Conservation (phyloP, 2,797 vertebrate genomes). For the Sebastes hopkinsi region DNA sequence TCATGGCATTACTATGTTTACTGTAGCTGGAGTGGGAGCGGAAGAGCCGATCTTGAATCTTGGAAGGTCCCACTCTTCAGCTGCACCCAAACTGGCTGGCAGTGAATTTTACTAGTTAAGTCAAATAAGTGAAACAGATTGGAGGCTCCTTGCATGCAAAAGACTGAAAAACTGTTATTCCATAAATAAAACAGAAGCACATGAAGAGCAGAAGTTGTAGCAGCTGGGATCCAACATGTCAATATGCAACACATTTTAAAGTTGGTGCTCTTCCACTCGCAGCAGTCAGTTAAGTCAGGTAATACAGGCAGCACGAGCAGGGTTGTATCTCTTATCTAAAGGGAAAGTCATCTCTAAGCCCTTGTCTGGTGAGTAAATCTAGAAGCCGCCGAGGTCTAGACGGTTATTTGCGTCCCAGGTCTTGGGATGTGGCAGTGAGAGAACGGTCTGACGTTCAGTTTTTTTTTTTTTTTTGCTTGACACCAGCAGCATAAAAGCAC, state of each 20-base stretch:
- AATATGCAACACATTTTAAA: constrained; percentile 32
- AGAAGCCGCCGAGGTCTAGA: constrained; percentile 38
- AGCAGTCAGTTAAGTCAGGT: constrained; percentile 6
- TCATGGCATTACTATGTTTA: constrained; percentile 59
- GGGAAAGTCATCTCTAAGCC: constrained; percentile 26
- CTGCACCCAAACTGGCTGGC: constrained; percentile 16
- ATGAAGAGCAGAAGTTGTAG: not conserved
- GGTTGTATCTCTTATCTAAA: constrained; percentile 50
- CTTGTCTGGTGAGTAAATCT: constrained; percentile 58
- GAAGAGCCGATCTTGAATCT: constrained; percentile 18
- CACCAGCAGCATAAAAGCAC: not conserved
- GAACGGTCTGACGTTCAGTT: constrained; percentile 30
- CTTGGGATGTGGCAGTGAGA: constrained; percentile 29
- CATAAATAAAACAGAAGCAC: constrained; percentile 5
- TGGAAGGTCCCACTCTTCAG: constrained; percentile 16
- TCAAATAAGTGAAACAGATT: constrained; percentile 7
- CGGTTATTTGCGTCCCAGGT: constrained; percentile 35
- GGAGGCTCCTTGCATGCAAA: not conserved
- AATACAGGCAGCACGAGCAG: constrained; percentile 27
- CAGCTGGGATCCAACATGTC: constrained; percentile 2
- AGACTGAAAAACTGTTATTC: not conserved
- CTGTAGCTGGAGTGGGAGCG: constrained; percentile 26
- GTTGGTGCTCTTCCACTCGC: constrained; percentile 3
- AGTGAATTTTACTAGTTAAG: constrained; percentile 36
- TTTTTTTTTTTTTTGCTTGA: not conserved